A percentile compares a stretch with the other conserved stretches of the same genome.
These are phyloP conservation scores for Aphaenogaster rudis DNA, from an alignment of 1,140 invertebrate species.

Conservation along the genomic window DNA sequence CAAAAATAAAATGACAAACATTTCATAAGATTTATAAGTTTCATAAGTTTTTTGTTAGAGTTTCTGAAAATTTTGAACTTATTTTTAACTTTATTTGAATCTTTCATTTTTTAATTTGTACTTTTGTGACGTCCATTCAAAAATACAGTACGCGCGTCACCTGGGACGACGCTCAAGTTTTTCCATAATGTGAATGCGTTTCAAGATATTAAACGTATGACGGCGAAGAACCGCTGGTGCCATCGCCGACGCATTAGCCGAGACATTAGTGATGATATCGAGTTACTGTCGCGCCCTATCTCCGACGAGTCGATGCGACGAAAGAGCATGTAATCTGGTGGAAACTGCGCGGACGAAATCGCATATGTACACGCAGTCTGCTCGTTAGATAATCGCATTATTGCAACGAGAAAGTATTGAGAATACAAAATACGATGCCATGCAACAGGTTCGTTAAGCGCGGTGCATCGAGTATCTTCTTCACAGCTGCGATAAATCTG, in stretches of 20 bases:
- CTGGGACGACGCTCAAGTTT: conserved; percentile 17
- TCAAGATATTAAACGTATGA: conserved; percentile 19
- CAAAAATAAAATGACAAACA: not conserved
- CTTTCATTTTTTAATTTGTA: not conserved
- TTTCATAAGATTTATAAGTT: not conserved
- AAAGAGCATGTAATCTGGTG: conserved; percentile 73
- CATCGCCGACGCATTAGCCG: conserved; percentile 68
- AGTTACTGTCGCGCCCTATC: conserved; percentile 66
- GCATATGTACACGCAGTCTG: conserved; percentile 42
- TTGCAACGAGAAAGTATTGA: conserved; percentile 45
- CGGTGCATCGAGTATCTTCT: conserved; percentile 11
- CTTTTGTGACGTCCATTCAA: not conserved
- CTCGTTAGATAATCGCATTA: conserved; percentile 57
- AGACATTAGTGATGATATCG: conserved; percentile 75
- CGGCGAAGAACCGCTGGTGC: conserved; percentile 4
- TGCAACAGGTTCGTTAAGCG: conserved; percentile 57
- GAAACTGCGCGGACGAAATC: conserved; percentile 67
- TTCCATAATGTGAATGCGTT: conserved; percentile 19
- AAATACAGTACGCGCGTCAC: not conserved
- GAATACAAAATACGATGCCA: conserved; percentile 47
- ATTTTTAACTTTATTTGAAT: not conserved
- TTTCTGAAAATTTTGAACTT: not conserved
- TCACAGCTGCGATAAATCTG: conserved; percentile 6
- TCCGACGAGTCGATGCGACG: conserved; percentile 67
- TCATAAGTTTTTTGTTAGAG: not conserved